Base-by-base conservation (phyloP, 2,888 invertebrate species). In the Crematogaster levior region DNA sequence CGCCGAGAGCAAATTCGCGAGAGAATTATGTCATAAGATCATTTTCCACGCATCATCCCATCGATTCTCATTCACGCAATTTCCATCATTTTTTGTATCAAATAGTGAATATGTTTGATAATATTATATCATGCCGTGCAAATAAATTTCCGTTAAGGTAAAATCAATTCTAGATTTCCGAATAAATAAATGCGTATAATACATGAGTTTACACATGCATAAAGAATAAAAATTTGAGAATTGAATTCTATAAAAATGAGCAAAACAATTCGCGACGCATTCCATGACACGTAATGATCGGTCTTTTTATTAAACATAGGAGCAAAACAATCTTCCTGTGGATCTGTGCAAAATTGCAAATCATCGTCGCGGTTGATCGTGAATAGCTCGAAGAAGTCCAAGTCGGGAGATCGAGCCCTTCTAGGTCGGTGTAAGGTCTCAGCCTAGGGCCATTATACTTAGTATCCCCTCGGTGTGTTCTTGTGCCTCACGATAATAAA, bases 401-500 rank as follows among this genome's bases (percentile, higher is more conserved):
- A 18, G 65, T 43, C 61, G 70, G 72, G 37, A 60, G 63, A 72
- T 15, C 15, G 74, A 74, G 84, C 61, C 79, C 85, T 79, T 83
- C 86, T 68, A 81, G 68, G 82, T 83, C 83, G 85, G 46, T 60
- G 74, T 74, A 84, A 68, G 84, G 72, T 66, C 65, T 65, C 65
- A 85, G 61, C 66, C 61, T 37, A 82, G 81, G 46, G 79, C 84
- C 84, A 87, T 89, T 89, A 87, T 83, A 80, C 86, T 86, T 85
- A 74, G 85, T 83, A 82, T 77, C 82, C 87, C 82, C 86, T 30
- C 82, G 80, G 83, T 84, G 21, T 68, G 86, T 89, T 88, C 89
- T 83, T 83, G 37, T 43, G 85, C 83, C 60, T 81, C 82, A 46
- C 75, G 83, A 88, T 89, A 89, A 89, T 89, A 89, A 86, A 89